Evolutionary conservation across 2,797 vertebrate genomes (phyloP).

Genomic region (Coilia nasus): DNA sequence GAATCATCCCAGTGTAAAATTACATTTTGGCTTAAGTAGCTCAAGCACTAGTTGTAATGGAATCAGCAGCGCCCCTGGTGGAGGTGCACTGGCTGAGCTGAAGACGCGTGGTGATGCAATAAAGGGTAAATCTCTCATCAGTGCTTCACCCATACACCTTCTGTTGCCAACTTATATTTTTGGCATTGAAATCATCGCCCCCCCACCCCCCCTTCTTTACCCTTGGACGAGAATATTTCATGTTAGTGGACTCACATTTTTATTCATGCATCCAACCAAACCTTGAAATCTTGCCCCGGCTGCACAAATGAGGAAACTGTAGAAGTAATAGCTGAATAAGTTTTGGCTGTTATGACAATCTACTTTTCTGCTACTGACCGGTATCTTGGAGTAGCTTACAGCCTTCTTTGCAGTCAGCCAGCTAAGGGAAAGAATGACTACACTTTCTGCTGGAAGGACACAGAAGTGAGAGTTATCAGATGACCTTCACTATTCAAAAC

Average conservation of each 20-base stretch:
- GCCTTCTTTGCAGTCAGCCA: background rate
- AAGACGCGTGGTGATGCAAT: conserved; percentile 31
- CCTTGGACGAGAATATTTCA: background rate
- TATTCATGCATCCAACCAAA: background rate
- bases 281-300: background rate
- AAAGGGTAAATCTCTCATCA: conserved; percentile 31
- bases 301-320: background rate
- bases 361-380: background rate
- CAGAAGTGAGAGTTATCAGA: background rate
- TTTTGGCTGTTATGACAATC: background rate
- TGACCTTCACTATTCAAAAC: background rate
- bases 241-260: background rate
- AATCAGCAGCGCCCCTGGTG: conserved; percentile 31
- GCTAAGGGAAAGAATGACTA: background rate
- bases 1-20: conserved; percentile 46
- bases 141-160: conserved; percentile 35
- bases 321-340: conserved; percentile 22
- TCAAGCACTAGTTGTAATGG: conserved; percentile 40
- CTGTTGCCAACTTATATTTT: conserved; percentile 43
- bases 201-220: background rate
- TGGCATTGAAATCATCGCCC: conserved; percentile 8
- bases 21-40: conserved; percentile 39
- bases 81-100: conserved; percentile 29
- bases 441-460: background rate
- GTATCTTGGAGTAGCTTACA: background rate